Percentiles rank a stretch among this genome's conserved stretches.
Evolutionary conservation across 2,888 invertebrate species (phyloP).

Genomic region (Heliconius ismenius): DNA sequence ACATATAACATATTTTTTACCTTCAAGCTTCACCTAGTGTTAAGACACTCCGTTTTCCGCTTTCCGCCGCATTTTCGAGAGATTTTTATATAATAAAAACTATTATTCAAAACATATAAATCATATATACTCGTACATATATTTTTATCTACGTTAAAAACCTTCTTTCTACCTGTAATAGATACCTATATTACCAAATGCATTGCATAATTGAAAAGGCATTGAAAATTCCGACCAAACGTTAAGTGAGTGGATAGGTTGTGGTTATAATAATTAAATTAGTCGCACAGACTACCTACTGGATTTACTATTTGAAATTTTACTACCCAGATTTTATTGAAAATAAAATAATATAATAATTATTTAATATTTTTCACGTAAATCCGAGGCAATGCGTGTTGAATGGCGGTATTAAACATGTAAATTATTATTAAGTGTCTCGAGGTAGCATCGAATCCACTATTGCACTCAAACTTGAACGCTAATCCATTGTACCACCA

Average conservation of each 20-base stretch:
- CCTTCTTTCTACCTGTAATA: neutral
- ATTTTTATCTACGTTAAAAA: neutral
- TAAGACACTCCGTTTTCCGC: too few species aligned
- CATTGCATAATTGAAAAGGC: slow-evolving; percentile 39
- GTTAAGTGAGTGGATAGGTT: slow-evolving; percentile 37
- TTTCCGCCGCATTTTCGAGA: too few species aligned
- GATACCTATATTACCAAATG: neutral
- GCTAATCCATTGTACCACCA: too few species aligned
- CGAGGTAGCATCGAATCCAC: too few species aligned
- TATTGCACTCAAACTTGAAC: too few species aligned
- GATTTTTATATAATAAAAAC: too few species aligned
- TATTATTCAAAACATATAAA: too few species aligned
- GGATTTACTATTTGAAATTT: neutral
- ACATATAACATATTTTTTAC: too few species aligned
- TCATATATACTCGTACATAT: too few species aligned
- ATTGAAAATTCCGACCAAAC: slow-evolving; percentile 42
- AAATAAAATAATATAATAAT: too few species aligned
- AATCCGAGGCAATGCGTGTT: neutral
- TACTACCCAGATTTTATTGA: neutral
- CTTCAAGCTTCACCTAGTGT: too few species aligned
- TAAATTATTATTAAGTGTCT: too few species aligned
- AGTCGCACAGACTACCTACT: slow-evolving; percentile 24
- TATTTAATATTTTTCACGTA: neutral
- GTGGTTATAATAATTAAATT: slow-evolving; percentile 41
- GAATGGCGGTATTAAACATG: neutral